Conservation (phyloP, 2,888 invertebrate species). For the Piscicola geometra region DNA sequence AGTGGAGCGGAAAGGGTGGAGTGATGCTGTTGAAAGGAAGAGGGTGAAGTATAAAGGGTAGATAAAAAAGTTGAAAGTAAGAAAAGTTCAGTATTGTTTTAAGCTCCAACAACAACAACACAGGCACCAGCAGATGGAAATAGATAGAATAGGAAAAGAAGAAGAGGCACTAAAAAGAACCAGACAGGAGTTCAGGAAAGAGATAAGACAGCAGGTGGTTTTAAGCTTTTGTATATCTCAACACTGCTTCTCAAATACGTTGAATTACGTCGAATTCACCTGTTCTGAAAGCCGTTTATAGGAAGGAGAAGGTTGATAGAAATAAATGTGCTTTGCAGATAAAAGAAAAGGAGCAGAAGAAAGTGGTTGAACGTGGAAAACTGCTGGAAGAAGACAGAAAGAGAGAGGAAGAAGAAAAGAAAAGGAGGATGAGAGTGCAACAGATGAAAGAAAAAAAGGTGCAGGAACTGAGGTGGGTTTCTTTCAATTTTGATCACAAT, state of each 20-base stretch:
- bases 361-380: not conserved
- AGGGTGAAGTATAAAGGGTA: no score
- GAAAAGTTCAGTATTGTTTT: no score
- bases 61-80: no score
- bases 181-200: not conserved
- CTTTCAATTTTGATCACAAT: no score
- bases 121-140: not conserved
- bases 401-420: not conserved
- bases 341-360: slow-evolving; percentile 2
- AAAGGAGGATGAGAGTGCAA: slow-evolving; percentile 1
- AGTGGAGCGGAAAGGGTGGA: no score
- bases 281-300: no score
- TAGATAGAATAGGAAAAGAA: not conserved
- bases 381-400: not conserved
- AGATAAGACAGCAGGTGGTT: not conserved
- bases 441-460: slow-evolving; percentile 1
- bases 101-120: not conserved
- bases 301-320: no score
- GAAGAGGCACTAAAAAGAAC: not conserved
- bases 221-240: no score
- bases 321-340: no score
- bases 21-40: no score
- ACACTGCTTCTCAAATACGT: no score
- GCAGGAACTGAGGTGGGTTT: slow-evolving; percentile 7
- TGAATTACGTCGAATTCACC: no score